Evolutionary conservation across 2,797 vertebrate species (phyloP).

Genomic region (Dryobates pubescens): DNA sequence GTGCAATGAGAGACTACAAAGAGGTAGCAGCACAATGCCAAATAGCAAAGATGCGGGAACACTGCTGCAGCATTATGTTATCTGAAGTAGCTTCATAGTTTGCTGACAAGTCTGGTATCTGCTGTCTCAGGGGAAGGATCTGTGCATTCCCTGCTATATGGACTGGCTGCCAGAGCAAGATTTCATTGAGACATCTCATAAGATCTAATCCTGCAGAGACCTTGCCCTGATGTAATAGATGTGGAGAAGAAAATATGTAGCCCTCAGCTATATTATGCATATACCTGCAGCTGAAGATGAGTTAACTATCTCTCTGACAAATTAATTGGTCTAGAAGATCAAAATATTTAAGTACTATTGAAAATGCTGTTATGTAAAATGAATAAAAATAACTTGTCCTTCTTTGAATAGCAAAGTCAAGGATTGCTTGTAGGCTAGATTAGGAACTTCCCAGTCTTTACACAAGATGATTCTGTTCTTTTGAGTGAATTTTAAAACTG

Average conservation of each 20-base stretch:
- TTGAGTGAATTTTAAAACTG: neutral
- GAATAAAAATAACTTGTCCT: neutral
- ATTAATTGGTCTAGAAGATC: neutral
- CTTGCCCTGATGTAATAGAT: neutral
- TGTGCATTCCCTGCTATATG: neutral
- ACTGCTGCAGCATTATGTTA: neutral
- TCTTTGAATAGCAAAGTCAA: neutral
- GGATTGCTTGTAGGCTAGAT: neutral
- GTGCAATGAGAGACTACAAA: neutral
- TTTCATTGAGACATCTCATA: neutral
- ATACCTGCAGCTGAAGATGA: neutral
- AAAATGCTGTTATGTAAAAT: neutral
- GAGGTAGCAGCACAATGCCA: neutral
- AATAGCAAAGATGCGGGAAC: neutral
- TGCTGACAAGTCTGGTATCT: neutral
- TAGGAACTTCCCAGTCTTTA: neutral
- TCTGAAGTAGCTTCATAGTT: neutral
- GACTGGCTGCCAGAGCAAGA: neutral
- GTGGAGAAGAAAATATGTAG: neutral
- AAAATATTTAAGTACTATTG: neutral
- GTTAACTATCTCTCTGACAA: neutral
- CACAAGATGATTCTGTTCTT: neutral
- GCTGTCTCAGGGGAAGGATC: neutral
- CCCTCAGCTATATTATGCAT: neutral
- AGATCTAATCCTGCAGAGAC: neutral